Evolutionary conservation across 2,113 vertebrate species (phyloP), one percentile per base, ranked within the genome.

Genomic region (Antechinus flavipes): DNA sequence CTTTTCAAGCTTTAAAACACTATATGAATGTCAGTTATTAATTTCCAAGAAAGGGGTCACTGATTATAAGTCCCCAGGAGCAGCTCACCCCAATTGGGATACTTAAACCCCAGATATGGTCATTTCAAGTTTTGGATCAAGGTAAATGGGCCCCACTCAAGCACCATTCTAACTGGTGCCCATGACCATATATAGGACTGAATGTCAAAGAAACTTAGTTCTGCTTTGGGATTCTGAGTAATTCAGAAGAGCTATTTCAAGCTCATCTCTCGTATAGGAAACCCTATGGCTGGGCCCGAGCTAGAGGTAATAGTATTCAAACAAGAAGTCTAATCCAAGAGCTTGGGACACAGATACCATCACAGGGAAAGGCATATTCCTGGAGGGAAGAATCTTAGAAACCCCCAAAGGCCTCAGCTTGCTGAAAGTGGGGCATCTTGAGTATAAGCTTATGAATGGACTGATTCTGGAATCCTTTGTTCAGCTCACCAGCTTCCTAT

Each of bases 401-500:
- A 92, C 50, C 49, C 58, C 54, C 90, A 91, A 61, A 49, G 76
- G 50, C 5, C 27, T 84, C 9, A 46, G 91, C 47, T 95, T 54
- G 52, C 93, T 95, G 89, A 93, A 93, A 95, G 84, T 8, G 42
- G 46, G 47, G 84, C 91, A 42, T 84, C 68, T 84, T 42, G 68
- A 35, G 7, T 23, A 1, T 42, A 42, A 84, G 30, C 14, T 76
- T 76, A 42, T 22, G n/a, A 42, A 84, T 42, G 68, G 35, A n/a
- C 35, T 84, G 68, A 84, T 22, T 1, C 93, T 53, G 11, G 25
- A 25, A 94, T 47, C 52, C 50, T 46, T 42, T n/a, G 58, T 53
- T 12, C 50, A 90, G 19, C 49, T 92, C 58, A n/a, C 47, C 53
- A 54, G n/a, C 52, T 50, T 46, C 53, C 92, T 68, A 9, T 30